Base-by-base conservation (phyloP, 1,140 invertebrate species). In the Drosophila bipectinata region DNA sequence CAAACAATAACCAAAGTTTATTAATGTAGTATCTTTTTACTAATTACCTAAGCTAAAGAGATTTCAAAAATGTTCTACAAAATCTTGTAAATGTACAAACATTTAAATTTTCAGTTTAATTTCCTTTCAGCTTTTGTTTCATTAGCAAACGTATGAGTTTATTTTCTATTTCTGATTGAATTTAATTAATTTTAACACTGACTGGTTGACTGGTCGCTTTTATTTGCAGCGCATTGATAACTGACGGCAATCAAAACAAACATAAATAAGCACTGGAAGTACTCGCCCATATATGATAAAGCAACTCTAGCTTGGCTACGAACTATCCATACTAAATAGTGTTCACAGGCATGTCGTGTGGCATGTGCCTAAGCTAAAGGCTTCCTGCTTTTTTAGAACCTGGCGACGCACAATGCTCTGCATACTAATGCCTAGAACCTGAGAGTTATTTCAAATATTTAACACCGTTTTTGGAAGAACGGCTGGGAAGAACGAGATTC, bases 381-480 rank as follows among this genome's bases (percentile, higher is more conserved):
- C 67, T 87, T 88, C 82, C 82, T 87, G 82, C 55, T 44, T 44
- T 45, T 47, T 47, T 21, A 18, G 18, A 21, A 24, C 15, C 51
- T 28, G 32, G 51, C 73, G 34, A 32, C 47, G 64, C 47, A 39
- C 32, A 9, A 18, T 54, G 79, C 76, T 79, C 69, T 79, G 82
- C 83, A 88, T 87, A 88, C 75, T 88, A 88, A 87, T 88, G 63
- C 14, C 24, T 21, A 54, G 51, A 81, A 15, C n/a, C 8, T 2
- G 44, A 21, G 49, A 76, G 64, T 51, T 78, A 88, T 78, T 82
- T 73, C 37, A 74, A 84, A 72, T 78, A 88, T 87, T 87, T 78
- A 85, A 88, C 74, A 66, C 81, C 72, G 59, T 48, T 63, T 59
- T 58, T 44, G 15, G 56, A 47, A 60, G 61, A 21, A 21, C 72